A percentile compares a stretch with the other conserved stretches of the same genome.
Evolutionary conservation across 2,113 vertebrate species (phyloP).

Genomic region (Gymnobelideus leadbeateri): DNA sequence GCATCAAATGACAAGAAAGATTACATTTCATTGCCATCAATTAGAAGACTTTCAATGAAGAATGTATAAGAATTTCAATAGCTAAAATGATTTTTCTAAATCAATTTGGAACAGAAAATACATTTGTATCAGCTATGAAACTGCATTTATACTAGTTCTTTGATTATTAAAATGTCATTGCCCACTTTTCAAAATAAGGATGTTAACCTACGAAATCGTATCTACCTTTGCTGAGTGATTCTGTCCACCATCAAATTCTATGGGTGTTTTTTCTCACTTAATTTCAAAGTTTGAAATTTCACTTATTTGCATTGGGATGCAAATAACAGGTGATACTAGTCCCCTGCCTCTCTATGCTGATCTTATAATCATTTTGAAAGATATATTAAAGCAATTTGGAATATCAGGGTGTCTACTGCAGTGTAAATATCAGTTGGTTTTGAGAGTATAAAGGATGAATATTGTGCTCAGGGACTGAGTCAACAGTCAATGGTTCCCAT

Average conservation of each 20-base stretch:
- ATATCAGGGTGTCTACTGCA: not conserved
- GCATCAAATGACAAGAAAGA: not conserved
- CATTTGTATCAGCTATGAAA: not conserved
- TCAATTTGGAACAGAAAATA: not conserved
- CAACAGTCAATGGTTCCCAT: not conserved
- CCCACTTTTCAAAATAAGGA: not conserved
- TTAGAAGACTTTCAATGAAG: not conserved
- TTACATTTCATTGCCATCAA: not conserved
- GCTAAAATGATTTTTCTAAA: not conserved
- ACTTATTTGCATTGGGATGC: too few species aligned
- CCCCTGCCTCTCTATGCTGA: not conserved
- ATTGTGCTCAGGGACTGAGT: not conserved
- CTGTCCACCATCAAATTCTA: not conserved
- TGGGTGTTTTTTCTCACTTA: not conserved
- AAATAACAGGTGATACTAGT: not conserved
- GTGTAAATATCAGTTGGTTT: not conserved
- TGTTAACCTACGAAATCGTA: not conserved
- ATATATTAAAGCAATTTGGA: not conserved
- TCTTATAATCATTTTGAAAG: not conserved
- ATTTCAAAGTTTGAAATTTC: too few species aligned
- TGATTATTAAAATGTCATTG: not conserved
- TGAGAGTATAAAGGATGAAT: not conserved
- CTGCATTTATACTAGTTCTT: not conserved
- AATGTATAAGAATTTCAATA: not conserved
- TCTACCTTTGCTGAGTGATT: not conserved